A percentile compares a stretch with the other conserved stretches of the same genome.
phyloP scores from a whole-genome alignment of 1,140 invertebrate species.

The Drosophila setifemur region DNA sequence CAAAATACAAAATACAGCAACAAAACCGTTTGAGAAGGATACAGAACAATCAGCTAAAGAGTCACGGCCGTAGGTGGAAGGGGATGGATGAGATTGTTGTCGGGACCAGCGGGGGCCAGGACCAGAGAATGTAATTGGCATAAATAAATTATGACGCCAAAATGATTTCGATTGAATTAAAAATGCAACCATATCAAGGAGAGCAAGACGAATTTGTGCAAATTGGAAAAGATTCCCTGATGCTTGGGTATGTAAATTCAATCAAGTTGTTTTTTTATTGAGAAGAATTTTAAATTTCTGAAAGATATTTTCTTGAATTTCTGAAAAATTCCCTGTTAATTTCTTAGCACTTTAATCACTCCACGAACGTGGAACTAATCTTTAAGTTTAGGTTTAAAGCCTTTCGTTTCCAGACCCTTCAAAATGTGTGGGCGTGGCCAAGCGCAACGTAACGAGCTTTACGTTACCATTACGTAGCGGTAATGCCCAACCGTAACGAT shows the following conservation, averaged over 20 bases:
- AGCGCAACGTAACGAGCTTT: constrained; percentile 53
- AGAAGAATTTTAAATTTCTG: not conserved
- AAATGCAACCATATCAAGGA: constrained; percentile 2
- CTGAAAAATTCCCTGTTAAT: too few relatives aligned
- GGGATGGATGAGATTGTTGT: too few relatives aligned
- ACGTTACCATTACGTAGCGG: constrained; percentile 49
- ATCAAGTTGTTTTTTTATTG: not conserved
- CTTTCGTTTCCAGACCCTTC: constrained; percentile 2
- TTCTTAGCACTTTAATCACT: too few relatives aligned
- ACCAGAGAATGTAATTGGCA: constrained; percentile 32
- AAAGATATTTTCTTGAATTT: too few relatives aligned
- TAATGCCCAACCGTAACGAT: constrained; percentile 51
- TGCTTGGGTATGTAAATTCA: not conserved
- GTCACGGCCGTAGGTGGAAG: constrained; percentile 5
- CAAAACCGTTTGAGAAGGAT: constrained; percentile 29
- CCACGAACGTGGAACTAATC: not conserved
- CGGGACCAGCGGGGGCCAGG: not conserved
- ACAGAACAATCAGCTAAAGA: constrained; percentile 44
- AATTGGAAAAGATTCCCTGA: not conserved
- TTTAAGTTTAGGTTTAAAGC: constrained; percentile 3
- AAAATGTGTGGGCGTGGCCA: constrained; percentile 33
- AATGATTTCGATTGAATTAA: constrained; percentile 39
- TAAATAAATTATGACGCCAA: constrained; percentile 36
- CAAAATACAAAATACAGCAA: not conserved
- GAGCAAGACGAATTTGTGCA: not conserved